phyloP scores from a whole-genome alignment of 1,140 invertebrate species.

The Panagrolaimus sp. region DNA sequence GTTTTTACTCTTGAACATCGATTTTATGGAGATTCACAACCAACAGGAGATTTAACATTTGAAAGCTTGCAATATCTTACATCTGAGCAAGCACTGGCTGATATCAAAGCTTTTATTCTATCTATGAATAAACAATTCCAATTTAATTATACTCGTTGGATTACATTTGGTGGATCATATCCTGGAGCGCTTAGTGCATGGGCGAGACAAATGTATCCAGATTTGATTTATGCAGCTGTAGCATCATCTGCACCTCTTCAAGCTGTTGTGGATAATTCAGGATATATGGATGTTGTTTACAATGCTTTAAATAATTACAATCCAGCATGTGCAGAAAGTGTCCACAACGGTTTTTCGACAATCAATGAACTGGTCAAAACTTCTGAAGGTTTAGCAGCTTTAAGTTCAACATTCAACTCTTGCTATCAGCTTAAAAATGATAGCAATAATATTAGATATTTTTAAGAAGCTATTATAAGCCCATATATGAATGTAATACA shows the following conservation, averaged over 20 bases:
- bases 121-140: constrained; percentile 32
- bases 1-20: constrained; percentile 23
- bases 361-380: constrained; percentile 10
- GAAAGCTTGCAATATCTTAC: constrained; percentile 42
- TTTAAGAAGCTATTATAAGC: constrained; percentile 4
- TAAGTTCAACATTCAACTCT: constrained; percentile 28
- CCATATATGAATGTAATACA: not conserved
- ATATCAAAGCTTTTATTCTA: constrained; percentile 44
- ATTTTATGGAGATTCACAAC: constrained; percentile 23
- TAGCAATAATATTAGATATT: too few species aligned
- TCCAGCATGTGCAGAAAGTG: not conserved
- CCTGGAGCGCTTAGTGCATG: constrained; percentile 73
- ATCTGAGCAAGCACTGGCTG: constrained; percentile 45
- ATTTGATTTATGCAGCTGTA: constrained; percentile 74
- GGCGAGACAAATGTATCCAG: constrained; percentile 80
- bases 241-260: constrained; percentile 80
- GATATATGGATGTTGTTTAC: constrained; percentile 19
- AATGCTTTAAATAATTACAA: not conserved
- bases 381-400: not conserved
- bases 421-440: constrained; percentile 11
- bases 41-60: constrained; percentile 31
- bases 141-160: constrained; percentile 67
- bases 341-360: not conserved
- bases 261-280: constrained; percentile 69
- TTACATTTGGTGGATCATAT: constrained; percentile 86